Conservation (phyloP, 2,888 invertebrate genomes). For the Plagodis dolabraria region DNA sequence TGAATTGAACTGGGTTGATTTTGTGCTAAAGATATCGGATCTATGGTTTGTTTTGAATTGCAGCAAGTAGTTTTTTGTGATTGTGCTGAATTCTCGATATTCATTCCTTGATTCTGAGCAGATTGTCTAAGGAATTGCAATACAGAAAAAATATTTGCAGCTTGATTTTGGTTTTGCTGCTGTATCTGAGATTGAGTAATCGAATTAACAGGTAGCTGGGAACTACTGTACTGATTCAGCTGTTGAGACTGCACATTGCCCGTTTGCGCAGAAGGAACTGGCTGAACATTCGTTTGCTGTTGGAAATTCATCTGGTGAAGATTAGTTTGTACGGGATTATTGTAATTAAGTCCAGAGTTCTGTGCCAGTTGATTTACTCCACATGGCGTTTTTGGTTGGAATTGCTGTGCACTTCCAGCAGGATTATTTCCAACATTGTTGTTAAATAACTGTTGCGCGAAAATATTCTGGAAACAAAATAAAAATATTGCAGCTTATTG, state of each 20-base stretch:
- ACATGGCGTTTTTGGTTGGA: slow-evolving; percentile 3
- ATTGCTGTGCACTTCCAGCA: slow-evolving; percentile 13
- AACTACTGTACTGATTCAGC: slow-evolving; percentile 12
- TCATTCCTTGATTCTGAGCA: slow-evolving; percentile 19
- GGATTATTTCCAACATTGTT: slow-evolving; percentile 22
- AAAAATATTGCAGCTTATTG: neutral
- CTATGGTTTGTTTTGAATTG: slow-evolving; percentile 1
- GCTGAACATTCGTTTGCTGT: slow-evolving; percentile 44
- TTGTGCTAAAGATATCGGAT: slow-evolving; percentile 7
- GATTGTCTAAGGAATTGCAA: slow-evolving; percentile 25
- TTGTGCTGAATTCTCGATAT: slow-evolving; percentile 8
- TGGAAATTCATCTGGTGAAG: slow-evolving; percentile 42
- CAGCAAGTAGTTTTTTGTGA: slow-evolving; percentile 10
- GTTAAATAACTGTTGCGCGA: slow-evolving; percentile 22
- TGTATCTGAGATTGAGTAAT: slow-evolving; percentile 22
- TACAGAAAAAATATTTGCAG: slow-evolving; percentile 30
- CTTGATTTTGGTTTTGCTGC: slow-evolving; percentile 26
- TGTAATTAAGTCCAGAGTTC: slow-evolving; percentile 29
- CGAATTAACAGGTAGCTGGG: slow-evolving; percentile 30
- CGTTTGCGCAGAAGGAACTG: slow-evolving; percentile 27
- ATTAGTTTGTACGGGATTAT: slow-evolving; percentile 31
- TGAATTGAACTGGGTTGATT: slow-evolving; percentile 12
- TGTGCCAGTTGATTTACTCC: slow-evolving; percentile 12
- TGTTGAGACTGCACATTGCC: slow-evolving; percentile 26
- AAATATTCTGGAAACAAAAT: slow-evolving; percentile 27